Conservation (phyloP, 2,888 invertebrate genomes). For the Hesperia comma region DNA sequence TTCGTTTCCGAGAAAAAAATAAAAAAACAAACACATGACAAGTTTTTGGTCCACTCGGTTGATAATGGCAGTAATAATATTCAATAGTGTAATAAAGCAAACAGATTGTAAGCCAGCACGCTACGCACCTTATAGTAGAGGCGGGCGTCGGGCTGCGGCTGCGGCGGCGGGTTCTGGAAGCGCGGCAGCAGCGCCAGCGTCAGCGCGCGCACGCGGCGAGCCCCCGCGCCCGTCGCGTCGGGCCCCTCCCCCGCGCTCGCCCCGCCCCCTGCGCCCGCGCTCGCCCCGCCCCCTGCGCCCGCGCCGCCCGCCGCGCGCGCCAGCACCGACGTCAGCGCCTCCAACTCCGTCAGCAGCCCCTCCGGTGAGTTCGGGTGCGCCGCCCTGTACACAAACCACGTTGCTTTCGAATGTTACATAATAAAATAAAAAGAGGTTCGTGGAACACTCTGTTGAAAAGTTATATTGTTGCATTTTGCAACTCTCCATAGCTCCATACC, state of each 20-base stretch:
- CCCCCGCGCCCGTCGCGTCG: conserved; percentile 82
- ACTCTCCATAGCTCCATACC: no score
- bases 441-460: no score
- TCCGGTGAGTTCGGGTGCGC: conserved; percentile 85
- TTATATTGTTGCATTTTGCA: no score
- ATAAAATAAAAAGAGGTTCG: no score
- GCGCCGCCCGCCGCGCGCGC: conserved; percentile 86
- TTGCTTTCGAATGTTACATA: no score
- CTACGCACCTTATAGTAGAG: conserved; percentile 62
- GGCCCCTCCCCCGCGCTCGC: conserved; percentile 72
- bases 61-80: no score
- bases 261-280: conserved; percentile 86
- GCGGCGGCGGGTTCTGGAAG: conserved; percentile 80
- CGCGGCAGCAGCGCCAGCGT: conserved; percentile 90
- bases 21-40: no score
- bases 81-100: no score
- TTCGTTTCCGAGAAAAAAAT: no score
- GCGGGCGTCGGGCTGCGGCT: conserved; percentile 46
- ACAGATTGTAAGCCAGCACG: no score
- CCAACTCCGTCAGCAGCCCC: conserved; percentile 88
- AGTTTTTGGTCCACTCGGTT: no score
- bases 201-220: conserved; percentile 88
- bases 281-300: conserved; percentile 70
- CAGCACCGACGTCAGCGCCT: conserved; percentile 90
- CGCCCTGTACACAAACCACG: no score